Conservation (phyloP, 2,888 invertebrate species). For the Netelia fuscicornis region DNA sequence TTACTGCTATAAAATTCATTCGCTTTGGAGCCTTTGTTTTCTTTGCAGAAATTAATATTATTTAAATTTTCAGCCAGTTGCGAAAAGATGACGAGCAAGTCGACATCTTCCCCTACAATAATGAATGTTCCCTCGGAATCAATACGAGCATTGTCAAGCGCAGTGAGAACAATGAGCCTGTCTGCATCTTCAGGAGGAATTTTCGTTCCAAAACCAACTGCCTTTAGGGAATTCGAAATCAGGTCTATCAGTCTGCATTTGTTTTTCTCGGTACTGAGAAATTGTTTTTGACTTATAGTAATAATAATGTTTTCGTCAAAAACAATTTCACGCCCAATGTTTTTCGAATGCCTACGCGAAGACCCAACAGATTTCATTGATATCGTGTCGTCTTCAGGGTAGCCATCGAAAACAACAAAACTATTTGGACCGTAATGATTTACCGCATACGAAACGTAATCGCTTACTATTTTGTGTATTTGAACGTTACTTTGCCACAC, state of each 20-base stretch:
- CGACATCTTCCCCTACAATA: conserved; percentile 74
- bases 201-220: conserved; percentile 71
- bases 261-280: conserved; percentile 74
- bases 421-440: conserved; percentile 49
- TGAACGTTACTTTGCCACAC: conserved; percentile 40
- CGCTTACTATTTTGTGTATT: conserved; percentile 37
- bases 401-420: conserved; percentile 60
- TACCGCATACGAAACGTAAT: conserved; percentile 51
- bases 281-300: conserved; percentile 68
- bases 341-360: conserved; percentile 13
- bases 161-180: conserved; percentile 70
- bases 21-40: conserved; percentile 35
- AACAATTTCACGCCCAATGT: conserved; percentile 53
- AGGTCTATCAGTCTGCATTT: conserved; percentile 74
- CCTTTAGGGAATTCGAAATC: conserved; percentile 60
- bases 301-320: conserved; percentile 54
- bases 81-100: conserved; percentile 74
- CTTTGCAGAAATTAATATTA: conserved; percentile 60
- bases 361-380: too few relatives aligned
- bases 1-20: conserved; percentile 45
- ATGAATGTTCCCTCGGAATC: conserved; percentile 49
- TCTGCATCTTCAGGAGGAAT: conserved; percentile 74
- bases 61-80: conserved; percentile 71
- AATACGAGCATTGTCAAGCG: conserved; percentile 69
- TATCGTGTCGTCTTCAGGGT: neutral